Percentiles rank a stretch among this genome's conserved stretches.
Evolutionary conservation across 2,888 invertebrate species (phyloP).

Genomic region (Rapana venosa): DNA sequence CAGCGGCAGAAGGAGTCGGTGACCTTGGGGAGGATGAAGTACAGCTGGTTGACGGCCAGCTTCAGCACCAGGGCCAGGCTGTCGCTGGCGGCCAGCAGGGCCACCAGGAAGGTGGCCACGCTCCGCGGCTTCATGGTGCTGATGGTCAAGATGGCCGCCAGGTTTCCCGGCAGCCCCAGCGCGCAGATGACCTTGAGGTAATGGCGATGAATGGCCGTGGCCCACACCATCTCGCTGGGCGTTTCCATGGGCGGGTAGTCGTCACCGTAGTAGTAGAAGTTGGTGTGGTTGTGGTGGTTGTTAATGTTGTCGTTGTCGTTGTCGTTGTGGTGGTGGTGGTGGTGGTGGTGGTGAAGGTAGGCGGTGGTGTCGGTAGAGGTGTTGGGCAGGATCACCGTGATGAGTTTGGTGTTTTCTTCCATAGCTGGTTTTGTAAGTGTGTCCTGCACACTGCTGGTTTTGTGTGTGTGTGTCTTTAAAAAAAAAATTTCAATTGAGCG

Average conservation of each 20-base stretch:
- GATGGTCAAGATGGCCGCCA: slow-evolving; percentile 47
- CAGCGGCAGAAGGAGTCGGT: slow-evolving; percentile 17
- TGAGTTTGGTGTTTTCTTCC: background rate
- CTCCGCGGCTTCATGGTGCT: slow-evolving; percentile 39
- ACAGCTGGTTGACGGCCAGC: slow-evolving; percentile 47
- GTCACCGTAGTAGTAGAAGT: background rate
- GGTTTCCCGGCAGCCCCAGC: slow-evolving; percentile 49
- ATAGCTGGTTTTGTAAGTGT: background rate
- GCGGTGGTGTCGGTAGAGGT: background rate
- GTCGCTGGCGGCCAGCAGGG: slow-evolving; percentile 50
- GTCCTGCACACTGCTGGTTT: background rate
- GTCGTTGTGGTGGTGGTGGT: background rate
- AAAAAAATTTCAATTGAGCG: no score
- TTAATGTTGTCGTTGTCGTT: background rate
- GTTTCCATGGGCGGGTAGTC: no score
- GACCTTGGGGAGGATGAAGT: background rate
- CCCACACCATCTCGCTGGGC: background rate
- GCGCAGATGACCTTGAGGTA: slow-evolving; percentile 40
- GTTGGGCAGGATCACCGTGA: background rate
- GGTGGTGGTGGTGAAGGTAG: background rate
- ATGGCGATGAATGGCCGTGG: background rate
- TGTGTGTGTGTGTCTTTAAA: background rate
- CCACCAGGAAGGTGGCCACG: slow-evolving; percentile 46
- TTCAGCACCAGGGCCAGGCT: slow-evolving; percentile 48
- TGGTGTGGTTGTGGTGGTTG: background rate